phyloP scores from a whole-genome alignment of 2,797 vertebrate genomes.

The Cossypha dichroa region DNA sequence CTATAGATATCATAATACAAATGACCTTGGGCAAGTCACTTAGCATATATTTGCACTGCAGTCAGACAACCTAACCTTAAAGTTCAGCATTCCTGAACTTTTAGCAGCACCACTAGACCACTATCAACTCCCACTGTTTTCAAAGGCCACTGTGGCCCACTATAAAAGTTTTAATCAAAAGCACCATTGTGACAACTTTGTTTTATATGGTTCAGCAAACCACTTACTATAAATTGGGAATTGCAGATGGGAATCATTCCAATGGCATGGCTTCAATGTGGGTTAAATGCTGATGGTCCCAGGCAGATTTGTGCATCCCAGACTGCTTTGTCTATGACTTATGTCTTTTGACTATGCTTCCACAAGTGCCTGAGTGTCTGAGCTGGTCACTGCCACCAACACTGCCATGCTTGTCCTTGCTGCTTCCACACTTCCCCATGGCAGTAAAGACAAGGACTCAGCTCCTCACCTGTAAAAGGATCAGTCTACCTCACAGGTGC shows the following conservation, averaged over 20 bases:
- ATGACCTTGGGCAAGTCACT: conserved; percentile 70
- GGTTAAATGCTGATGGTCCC: background rate
- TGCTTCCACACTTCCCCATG: background rate
- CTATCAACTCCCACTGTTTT: conserved; percentile 54
- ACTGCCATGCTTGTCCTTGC: background rate
- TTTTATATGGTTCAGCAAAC: conserved; percentile 25
- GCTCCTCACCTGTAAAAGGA: background rate
- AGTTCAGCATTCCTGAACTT: conserved; percentile 68
- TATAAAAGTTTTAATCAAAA: conserved; percentile 49
- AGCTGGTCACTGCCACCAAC: background rate
- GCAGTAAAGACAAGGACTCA: background rate
- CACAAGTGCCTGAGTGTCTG: accelerated
- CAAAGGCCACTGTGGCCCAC: background rate
- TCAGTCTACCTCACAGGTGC: background rate
- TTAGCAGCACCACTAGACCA: conserved; percentile 45
- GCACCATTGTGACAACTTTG: conserved; percentile 32
- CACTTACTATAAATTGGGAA: background rate
- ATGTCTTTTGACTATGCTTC: background rate
- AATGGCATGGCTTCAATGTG: background rate
- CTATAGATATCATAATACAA: conserved; percentile 66
- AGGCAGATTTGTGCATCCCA: background rate
- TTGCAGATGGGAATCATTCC: background rate
- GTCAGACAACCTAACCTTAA: conserved; percentile 69
- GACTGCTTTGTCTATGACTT: background rate
- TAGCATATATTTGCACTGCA: conserved; percentile 71